A percentile compares a stretch with the other conserved stretches of the same genome.
phyloP scores from a whole-genome alignment of 2,888 invertebrate species.

The Oeneis ivallda region DNA sequence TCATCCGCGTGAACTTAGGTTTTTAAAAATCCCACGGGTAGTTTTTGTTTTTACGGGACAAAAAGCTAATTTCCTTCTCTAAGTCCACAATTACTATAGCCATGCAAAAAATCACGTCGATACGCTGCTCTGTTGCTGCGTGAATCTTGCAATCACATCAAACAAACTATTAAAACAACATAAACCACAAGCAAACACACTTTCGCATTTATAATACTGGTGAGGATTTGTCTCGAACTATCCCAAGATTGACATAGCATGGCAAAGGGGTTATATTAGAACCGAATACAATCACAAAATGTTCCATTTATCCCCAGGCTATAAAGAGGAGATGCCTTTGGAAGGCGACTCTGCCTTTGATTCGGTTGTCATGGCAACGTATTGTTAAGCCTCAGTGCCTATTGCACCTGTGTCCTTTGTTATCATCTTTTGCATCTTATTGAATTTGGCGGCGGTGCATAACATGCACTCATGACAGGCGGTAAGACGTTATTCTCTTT shows the following conservation, averaged over 20 bases:
- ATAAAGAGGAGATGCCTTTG: conserved; percentile 37
- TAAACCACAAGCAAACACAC: background rate
- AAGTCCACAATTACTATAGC: too few species aligned
- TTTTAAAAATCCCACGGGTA: too few species aligned
- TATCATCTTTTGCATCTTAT: conserved; percentile 42
- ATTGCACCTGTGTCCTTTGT: conserved; percentile 41
- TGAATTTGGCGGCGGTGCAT: conserved; percentile 30
- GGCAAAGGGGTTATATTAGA: too few species aligned
- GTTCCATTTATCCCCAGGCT: background rate
- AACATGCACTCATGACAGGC: background rate
- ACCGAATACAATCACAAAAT: background rate
- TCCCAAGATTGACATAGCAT: too few species aligned
- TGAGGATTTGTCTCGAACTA: background rate
- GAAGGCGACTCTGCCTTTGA: conserved; percentile 38
- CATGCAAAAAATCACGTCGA: too few species aligned
- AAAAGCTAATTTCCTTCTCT: too few species aligned
- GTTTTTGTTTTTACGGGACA: too few species aligned
- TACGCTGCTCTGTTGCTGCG: too few species aligned
- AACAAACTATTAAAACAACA: background rate
- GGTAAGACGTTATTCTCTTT: background rate
- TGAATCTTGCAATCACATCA: too few species aligned
- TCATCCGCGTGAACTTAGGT: too few species aligned
- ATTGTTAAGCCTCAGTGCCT: conserved; percentile 39
- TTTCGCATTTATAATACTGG: background rate
- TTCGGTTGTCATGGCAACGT: conserved; percentile 45